A percentile compares a stretch with the other conserved stretches of the same genome.
Conservation (phyloP, 1,140 invertebrate species). For the Drosophila burlai region DNA sequence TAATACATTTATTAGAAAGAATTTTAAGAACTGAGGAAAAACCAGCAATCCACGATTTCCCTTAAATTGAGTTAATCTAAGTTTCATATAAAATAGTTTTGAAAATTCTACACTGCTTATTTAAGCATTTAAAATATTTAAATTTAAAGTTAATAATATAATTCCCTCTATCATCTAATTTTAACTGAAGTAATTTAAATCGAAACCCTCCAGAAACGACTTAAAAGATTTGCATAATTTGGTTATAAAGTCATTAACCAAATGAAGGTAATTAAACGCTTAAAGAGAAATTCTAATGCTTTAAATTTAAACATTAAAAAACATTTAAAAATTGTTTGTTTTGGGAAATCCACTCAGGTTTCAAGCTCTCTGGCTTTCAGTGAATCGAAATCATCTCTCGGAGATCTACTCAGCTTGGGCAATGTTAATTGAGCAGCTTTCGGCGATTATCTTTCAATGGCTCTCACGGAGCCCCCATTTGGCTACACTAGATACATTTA, state of each 20-base stretch:
- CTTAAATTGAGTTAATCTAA: background rate
- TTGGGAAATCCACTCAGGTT: constrained; percentile 4
- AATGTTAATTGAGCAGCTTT: constrained; percentile 57
- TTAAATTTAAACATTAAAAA: background rate
- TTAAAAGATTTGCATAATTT: constrained; percentile 10
- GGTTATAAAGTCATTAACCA: constrained; percentile 14
- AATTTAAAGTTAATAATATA: background rate
- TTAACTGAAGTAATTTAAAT: background rate
- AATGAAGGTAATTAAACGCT: constrained; percentile 9
- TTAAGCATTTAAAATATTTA: background rate
- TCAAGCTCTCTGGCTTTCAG: background rate
- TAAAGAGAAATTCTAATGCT: constrained; percentile 27
- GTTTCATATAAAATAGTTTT: too few species aligned
- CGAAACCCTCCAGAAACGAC: background rate
- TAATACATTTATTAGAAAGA: too few species aligned
- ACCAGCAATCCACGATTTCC: too few species aligned
- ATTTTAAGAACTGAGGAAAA: too few species aligned
- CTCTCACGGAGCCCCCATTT: constrained; percentile 55
- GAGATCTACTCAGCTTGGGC: constrained; percentile 24
- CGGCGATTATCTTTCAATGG: constrained; percentile 53
- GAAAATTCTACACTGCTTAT: too few species aligned
- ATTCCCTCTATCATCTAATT: background rate
- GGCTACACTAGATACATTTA: constrained; percentile 15
- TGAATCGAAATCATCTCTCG: constrained; percentile 20
- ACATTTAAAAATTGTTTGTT: constrained; percentile 1